Base-by-base conservation (phyloP, 1,140 invertebrate genomes). In the Theocolax elegans region DNA sequence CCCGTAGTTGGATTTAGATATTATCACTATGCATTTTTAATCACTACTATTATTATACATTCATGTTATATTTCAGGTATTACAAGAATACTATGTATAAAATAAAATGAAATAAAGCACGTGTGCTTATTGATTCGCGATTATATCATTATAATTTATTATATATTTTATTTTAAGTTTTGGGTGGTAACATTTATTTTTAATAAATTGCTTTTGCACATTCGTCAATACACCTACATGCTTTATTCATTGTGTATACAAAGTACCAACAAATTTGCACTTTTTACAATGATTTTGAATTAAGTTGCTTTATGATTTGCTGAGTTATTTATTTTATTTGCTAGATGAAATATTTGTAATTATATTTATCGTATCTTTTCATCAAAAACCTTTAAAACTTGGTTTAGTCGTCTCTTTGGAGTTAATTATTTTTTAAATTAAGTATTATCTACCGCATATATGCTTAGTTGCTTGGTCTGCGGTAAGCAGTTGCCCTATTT, bases 301-400 rank as follows among this genome's bases (percentile, higher is more conserved):
- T 76, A 53, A 58, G 75, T 80, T 78, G 78, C 79, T 75, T 73
- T 77, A 76, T 79, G 72, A 68, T 74, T 81, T 81, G 75, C 77
- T 75, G 66, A 63, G 76, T 46, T 72, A 77, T 76, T 68, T 35
- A 75, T 48, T 64, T n/a, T 38, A n/a, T 70, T 64, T 58, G 67
- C 60, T 54, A 38, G 6, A 59, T 9, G 9, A 59, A 58, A 27
- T 51, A 40, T 10, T 60, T 46, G 25, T 12, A 15, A 67, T 44
- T 58, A 17, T 15, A 13, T 12, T 29, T 59, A 31, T 35, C 17
- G 23, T 67, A 29, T 10, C 31, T 6, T 35, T 35, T 35, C 10
- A 35, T 6, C 4, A 35, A 6, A 35, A n/a, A 35, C 10, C 10
- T 35, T 35, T 35, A 6, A 35, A 35, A 35, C 31, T 10, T 35